These are phyloP conservation scores for Rousettus leschenaultii DNA, from an alignment of 2,113 vertebrate species.

Conservation along the genomic window DNA sequence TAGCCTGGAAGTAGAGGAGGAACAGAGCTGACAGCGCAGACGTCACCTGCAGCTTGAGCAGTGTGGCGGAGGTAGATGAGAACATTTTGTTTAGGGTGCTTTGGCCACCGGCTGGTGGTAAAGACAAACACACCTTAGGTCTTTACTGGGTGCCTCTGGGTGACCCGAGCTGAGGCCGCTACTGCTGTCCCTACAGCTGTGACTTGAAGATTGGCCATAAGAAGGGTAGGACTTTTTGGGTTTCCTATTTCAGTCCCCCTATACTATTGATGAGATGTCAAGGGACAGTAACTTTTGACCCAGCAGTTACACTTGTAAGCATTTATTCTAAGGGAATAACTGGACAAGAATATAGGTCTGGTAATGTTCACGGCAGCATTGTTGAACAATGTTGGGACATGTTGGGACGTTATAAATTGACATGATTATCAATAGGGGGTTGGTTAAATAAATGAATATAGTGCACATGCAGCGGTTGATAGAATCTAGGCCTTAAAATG, in stretches of 20 bases:
- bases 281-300: not conserved
- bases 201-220: not conserved
- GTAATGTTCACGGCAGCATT: not conserved
- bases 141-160: not conserved
- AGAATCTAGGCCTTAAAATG: not conserved
- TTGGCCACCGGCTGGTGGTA: not conserved
- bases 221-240: not conserved
- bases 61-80: rapidly evolving
- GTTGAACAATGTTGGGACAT: not conserved
- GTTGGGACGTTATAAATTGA: not conserved
- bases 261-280: not conserved
- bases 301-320: not conserved
- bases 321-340: not conserved
- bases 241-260: not conserved
- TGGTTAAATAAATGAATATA: not conserved
- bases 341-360: not conserved
- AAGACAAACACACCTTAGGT: not conserved
- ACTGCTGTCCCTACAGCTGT: not conserved
- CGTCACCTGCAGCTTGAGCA: rapidly evolving
- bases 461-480: too few species aligned
- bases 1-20: not conserved
- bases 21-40: not conserved
- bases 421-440: not conserved
- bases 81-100: too few species aligned
- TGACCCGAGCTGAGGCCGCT: not conserved